A percentile compares a stretch with the other conserved stretches of the same genome.
These are phyloP conservation scores for Odocoileus virginianus DNA, from an alignment of 2,113 vertebrate species.

Conservation along the genomic window DNA sequence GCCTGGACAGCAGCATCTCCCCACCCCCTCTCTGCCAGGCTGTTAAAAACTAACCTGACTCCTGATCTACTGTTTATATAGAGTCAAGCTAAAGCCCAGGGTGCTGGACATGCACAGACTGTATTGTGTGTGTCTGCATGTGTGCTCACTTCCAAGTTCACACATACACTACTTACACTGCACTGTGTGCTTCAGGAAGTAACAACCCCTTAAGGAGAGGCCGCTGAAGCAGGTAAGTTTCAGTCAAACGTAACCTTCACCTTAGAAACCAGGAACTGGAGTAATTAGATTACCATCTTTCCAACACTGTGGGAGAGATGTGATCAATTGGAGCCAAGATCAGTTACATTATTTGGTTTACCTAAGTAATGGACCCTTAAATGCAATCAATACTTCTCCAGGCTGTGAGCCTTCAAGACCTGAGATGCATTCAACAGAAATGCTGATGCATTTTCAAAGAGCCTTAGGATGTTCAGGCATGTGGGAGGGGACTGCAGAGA, in stretches of 20 bases:
- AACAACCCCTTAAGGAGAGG: neutral
- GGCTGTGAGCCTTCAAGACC: conserved; percentile 31
- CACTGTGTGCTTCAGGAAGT: neutral
- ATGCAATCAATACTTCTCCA: conserved; percentile 61
- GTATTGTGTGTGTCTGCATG: neutral
- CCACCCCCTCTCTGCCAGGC: neutral
- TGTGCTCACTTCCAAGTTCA: neutral
- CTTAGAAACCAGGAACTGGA: conserved; percentile 54
- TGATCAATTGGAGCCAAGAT: conserved; percentile 69
- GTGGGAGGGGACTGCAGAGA: neutral
- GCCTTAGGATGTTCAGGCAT: neutral
- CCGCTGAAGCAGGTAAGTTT: conserved; percentile 11
- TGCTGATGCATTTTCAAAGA: conserved; percentile 45
- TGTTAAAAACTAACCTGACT: conserved; percentile 29
- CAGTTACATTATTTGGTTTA: conserved; percentile 59
- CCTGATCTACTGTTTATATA: neutral
- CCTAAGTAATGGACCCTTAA: conserved; percentile 67
- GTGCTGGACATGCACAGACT: neutral
- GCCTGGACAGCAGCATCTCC: conserved; percentile 47
- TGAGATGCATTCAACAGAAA: conserved; percentile 26
- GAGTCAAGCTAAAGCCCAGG: neutral
- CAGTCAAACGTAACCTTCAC: conserved; percentile 49
- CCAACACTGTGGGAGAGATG: conserved; percentile 61
- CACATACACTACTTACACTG: neutral
- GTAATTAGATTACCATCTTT: conserved; percentile 65